Conservation (phyloP, 2,888 invertebrate species). For the Lasioglossum morio region DNA sequence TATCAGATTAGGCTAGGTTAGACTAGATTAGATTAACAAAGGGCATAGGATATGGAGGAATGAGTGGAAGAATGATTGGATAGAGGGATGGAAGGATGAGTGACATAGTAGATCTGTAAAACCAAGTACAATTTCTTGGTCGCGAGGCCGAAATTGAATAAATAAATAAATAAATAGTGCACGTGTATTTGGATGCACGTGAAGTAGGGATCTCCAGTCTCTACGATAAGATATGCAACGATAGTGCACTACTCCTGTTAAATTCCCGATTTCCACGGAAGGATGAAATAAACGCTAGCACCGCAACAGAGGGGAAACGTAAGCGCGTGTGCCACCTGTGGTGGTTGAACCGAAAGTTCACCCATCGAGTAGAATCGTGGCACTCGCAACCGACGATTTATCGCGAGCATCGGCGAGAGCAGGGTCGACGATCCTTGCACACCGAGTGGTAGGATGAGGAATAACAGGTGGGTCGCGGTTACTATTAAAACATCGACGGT, state of each 20-base stretch:
- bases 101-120: too few species aligned
- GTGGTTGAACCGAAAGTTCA: not conserved
- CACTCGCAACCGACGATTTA: not conserved
- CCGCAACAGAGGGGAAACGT: not conserved
- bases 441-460: not conserved
- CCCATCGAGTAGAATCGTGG: not conserved
- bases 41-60: too few species aligned
- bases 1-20: too few species aligned
- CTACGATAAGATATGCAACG: too few species aligned
- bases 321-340: not conserved
- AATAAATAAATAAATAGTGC: too few species aligned
- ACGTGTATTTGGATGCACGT: too few species aligned
- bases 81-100: too few species aligned
- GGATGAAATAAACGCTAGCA: not conserved
- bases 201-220: too few species aligned
- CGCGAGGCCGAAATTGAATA: too few species aligned
- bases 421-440: conserved; percentile 1
- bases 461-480: conserved; percentile 49
- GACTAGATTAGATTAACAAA: too few species aligned
- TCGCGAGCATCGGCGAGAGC: not conserved
- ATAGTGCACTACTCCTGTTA: not conserved
- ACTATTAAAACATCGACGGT: not conserved
- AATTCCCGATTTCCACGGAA: not conserved
- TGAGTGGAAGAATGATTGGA: too few species aligned
- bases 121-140: too few species aligned